Base-by-base conservation (phyloP, 2,113 vertebrate species). In the Trogon surrucura region DNA sequence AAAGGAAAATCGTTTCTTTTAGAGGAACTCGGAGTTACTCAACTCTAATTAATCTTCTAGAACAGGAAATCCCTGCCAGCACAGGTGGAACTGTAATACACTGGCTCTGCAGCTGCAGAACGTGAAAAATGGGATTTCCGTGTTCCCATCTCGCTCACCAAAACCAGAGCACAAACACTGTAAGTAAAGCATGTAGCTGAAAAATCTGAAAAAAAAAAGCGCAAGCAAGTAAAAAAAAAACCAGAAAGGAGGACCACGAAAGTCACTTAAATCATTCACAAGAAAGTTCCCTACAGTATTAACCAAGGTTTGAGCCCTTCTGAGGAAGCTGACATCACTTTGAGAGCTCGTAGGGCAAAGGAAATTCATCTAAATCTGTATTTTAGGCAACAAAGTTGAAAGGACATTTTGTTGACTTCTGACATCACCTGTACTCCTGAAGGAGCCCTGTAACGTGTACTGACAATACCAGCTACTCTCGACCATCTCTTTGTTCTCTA, bases 11-110 rank as follows among this genome's bases (percentile, higher is more conserved):
- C 0, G 6, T 93, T 96, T 93, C 30, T 95, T 85, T 83, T 56
- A 94, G 87, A 95, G 93, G 93, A 97, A 96, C 91, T 93, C 56
- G 29, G 53, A 82, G 36, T 93, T 97, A 58, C 91, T 91, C 89
- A 96, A 96, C 51, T n/a, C 27, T 13, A 95, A 97, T 93, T 88
- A 82, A 95, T 95, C 93, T 91, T 85, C 89, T 93, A 16, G 65
- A 91, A 44, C 89, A 96, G 95, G 95, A 97, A 97, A 91, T 87
- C 74, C 91, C 84, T 73, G 58, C 81, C 84, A 91, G 4, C 81
- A 82, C 89, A 97, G 96, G 95, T 97, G 95, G 86, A 93, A 78
- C 61, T 45, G 4, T 29, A 75, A 85, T 21, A 65, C 5, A 1
- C 53, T 58, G 85, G 15, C 83, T 62, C 20, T 41, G 81, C 91